Conservation (phyloP, 35 echinoderm and acorn worm genomes). For the Diadema setosum region DNA sequence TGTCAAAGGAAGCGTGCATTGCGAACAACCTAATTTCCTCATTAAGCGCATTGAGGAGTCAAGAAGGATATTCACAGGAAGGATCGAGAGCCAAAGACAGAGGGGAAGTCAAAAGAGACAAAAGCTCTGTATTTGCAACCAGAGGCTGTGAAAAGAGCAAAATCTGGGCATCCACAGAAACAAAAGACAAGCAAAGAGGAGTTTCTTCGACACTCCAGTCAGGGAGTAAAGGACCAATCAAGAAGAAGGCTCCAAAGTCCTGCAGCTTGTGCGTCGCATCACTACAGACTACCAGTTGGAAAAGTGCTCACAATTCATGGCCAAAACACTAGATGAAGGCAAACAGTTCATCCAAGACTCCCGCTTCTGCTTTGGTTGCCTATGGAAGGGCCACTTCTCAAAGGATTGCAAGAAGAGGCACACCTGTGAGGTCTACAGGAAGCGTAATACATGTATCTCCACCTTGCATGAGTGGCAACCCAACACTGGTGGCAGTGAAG, state of each 20-base stretch:
- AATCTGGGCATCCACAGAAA: neutral
- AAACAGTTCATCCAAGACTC: conserved; percentile 46
- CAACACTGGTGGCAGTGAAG: neutral
- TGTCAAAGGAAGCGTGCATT: conserved; percentile 30
- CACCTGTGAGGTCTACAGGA: conserved; percentile 48
- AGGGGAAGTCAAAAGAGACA: neutral
- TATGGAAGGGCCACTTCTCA: conserved; percentile 40
- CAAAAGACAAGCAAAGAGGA: neutral
- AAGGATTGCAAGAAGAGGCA: conserved; percentile 44
- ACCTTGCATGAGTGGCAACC: conserved; percentile 31
- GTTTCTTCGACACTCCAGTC: neutral
- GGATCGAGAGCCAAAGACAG: neutral
- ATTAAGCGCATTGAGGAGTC: neutral
- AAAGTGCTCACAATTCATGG: conserved; percentile 32
- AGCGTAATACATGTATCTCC: conserved; percentile 54
- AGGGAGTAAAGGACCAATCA: neutral
- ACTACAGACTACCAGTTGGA: conserved; percentile 23
- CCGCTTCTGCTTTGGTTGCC: conserved; percentile 68
- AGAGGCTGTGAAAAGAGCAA: neutral
- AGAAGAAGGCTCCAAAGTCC: neutral
- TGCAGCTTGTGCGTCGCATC: conserved; percentile 29
- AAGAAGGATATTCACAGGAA: neutral
- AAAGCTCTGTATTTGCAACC: neutral
- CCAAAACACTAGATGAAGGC: neutral
- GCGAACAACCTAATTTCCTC: conserved; percentile 31